These are phyloP conservation scores for Branchinecta lynchi DNA, from an alignment of 1,140 invertebrate species.

Conservation along the genomic window DNA sequence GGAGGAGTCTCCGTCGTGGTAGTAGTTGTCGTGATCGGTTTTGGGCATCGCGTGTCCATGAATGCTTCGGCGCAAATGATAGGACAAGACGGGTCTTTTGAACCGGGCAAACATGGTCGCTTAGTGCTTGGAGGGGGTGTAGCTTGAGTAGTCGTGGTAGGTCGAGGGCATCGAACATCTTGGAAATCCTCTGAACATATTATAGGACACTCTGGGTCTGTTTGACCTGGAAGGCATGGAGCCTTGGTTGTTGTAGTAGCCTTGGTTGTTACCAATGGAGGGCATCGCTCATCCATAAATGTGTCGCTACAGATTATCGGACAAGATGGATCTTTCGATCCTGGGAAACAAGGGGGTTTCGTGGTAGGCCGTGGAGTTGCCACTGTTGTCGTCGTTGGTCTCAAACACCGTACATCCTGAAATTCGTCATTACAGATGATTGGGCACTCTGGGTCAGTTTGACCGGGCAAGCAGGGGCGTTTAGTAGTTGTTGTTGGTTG, in stretches of 20 bases:
- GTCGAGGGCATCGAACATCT: conserved; percentile 1
- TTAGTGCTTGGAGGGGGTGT: not conserved
- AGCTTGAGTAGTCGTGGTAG: not conserved
- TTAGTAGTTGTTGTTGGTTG: not conserved
- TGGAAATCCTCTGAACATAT: not conserved
- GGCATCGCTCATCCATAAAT: not conserved
- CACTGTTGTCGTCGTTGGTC: not conserved
- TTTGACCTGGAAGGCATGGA: not conserved
- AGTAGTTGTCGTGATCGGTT: not conserved
- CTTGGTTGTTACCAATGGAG: not conserved
- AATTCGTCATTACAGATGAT: not conserved
- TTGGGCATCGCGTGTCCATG: conserved; percentile 8
- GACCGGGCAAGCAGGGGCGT: not conserved
- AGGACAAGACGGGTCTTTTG: not conserved
- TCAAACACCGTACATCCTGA: not conserved
- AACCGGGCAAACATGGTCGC: not conserved
- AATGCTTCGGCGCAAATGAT: not conserved
- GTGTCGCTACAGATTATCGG: not conserved
- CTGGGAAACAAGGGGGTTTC: not conserved
- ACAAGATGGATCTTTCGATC: not conserved
- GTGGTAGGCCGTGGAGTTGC: not conserved
- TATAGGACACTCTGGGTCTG: not conserved
- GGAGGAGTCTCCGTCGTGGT: not conserved
- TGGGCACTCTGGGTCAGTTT: not conserved
- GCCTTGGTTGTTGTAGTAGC: not conserved